Percentiles rank a stretch among this genome's conserved stretches.
Evolutionary conservation across 2,113 vertebrate species (phyloP).

Genomic region (Scopus umbretta): DNA sequence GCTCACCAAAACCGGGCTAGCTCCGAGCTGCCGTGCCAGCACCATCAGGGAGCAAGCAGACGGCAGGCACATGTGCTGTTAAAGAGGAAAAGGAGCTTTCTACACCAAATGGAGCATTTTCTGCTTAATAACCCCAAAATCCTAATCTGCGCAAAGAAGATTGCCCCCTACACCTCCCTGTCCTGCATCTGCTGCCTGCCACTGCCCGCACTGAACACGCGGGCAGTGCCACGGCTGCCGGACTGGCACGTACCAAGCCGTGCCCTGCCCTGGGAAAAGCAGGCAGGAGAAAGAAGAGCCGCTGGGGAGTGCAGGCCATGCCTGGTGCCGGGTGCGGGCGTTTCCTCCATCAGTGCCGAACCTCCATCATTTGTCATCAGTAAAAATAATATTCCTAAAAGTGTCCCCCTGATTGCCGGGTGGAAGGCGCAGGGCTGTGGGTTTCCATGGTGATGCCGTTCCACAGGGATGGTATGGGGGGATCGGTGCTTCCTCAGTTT

Average conservation of each 20-base stretch:
- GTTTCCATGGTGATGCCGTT: slow-evolving; percentile 44
- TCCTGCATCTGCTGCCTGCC: background rate
- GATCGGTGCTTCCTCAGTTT: background rate
- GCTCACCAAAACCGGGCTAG: background rate
- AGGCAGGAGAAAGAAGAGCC: background rate
- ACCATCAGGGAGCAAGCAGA: background rate
- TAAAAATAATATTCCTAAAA: slow-evolving; percentile 51
- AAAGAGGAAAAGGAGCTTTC: slow-evolving; percentile 22
- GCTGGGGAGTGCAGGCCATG: slow-evolving; percentile 1
- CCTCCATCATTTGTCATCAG: slow-evolving; percentile 59
- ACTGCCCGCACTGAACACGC: background rate
- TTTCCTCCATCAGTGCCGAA: slow-evolving; percentile 1
- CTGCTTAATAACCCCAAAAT: slow-evolving; percentile 30
- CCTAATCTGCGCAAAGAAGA: slow-evolving; percentile 27
- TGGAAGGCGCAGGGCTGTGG: slow-evolving; percentile 33
- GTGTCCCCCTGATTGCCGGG: slow-evolving; percentile 33
- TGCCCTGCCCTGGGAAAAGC: slow-evolving; percentile 38
- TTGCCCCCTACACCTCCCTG: background rate
- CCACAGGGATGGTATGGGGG: background rate
- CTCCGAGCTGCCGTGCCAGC: background rate
- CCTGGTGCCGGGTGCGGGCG: background rate
- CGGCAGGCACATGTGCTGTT: background rate
- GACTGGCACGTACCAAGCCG: background rate
- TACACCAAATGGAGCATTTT: slow-evolving; percentile 30
- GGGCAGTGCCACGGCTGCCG: background rate